Evolutionary conservation across 1,140 invertebrate species (phyloP).

Genomic region (Drosophila paulistorum): DNA sequence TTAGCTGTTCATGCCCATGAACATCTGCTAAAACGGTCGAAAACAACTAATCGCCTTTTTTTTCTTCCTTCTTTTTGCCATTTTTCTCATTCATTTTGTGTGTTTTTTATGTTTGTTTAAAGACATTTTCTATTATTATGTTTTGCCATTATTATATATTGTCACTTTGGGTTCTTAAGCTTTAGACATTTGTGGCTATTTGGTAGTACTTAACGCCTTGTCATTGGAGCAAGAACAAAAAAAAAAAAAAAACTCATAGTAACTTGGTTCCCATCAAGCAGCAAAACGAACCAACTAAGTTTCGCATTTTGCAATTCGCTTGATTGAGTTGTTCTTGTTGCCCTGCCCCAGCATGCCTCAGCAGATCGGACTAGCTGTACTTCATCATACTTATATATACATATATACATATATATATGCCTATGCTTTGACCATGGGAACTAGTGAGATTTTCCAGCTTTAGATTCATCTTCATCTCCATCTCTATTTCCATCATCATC

Average conservation of each 20-base stretch:
- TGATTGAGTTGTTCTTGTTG: constrained; percentile 75
- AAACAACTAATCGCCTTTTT: constrained; percentile 8
- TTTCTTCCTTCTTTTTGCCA: background rate
- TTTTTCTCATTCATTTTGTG: background rate
- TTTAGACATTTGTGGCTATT: constrained; percentile 65
- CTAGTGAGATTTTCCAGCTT: constrained; percentile 13
- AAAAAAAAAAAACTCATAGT: constrained; percentile 1
- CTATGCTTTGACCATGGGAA: constrained; percentile 48
- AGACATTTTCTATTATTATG: constrained; percentile 34
- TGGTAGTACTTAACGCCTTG: constrained; percentile 61
- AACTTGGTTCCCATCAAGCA: constrained; percentile 57
- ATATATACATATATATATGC: constrained; percentile 20
- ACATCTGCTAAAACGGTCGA: constrained; percentile 7
- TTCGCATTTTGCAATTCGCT: constrained; percentile 56
- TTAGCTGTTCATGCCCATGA: background rate
- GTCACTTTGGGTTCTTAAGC: constrained; percentile 43
- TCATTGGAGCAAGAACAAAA: constrained; percentile 32
- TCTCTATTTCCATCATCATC: constrained; percentile 21
- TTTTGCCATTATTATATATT: constrained; percentile 20
- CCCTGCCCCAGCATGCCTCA: constrained; percentile 52
- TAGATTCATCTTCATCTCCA: constrained; percentile 12
- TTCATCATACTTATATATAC: constrained; percentile 42
- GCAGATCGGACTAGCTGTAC: constrained; percentile 74
- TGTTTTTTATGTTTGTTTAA: background rate
- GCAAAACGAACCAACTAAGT: constrained; percentile 26